Base-by-base conservation (phyloP, 2,888 invertebrate genomes). In the Drosophila kambysellisi region DNA sequence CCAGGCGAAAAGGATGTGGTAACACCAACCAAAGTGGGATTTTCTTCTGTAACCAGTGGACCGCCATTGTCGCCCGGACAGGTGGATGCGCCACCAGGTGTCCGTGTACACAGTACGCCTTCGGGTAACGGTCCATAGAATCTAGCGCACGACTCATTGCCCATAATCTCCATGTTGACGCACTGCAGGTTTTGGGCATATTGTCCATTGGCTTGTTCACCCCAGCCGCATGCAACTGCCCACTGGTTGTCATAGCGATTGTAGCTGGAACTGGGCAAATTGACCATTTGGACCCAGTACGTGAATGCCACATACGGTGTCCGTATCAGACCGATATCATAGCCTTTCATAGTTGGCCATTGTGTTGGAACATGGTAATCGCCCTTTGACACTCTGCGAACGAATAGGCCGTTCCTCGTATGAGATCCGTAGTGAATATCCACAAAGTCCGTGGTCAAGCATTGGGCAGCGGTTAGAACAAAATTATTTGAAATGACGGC, bases 171-270 rank as follows among this genome's bases (percentile, higher is more conserved):
- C 4, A 91, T 66, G 39, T 81, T 67, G 8, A 91, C 90, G 59
- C 89, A 91, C 60, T 93, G 89, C 35, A 94, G 84, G 43, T 91
- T 90, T 7, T 89, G 67, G 50, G 69, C 67, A 11, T 63, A 32
- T 8, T 60, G 29, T 8, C 62, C 62, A 53, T 91, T 84, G 3
- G 79, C 73, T 61, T 61, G 70, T 20, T 81, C 88, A 37, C 94
- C 94, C 94, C 94, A 94, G 32, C 94, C 94, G 61, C 93, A 93
- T 51, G 92, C 92, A 15, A 89, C 78, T 12, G 91, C 92, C 25
- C 69, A 74, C 20, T 79, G 69, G 33, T 90, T 90, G 17, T 83
- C 81, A 63, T 92, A 93, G 11, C 43, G 74, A 1, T 81, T 71
- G 41, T 83, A 74, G 58, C 32, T 33, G 9, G 17, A 41, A 17